Evolutionary conservation across 2,888 invertebrate genomes (phyloP).

Genomic region (Apamea crenata): DNA sequence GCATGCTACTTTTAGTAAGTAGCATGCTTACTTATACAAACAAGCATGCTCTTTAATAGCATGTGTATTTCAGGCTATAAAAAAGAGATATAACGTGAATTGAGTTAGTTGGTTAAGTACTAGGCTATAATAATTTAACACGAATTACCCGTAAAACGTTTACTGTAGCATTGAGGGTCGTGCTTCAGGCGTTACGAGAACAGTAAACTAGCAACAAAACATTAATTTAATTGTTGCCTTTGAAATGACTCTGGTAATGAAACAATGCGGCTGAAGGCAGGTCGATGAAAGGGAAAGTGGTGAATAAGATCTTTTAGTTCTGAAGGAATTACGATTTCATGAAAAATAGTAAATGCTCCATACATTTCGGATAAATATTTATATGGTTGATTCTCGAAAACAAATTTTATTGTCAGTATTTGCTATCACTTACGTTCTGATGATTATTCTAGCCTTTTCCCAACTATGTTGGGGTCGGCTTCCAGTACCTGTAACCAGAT

Average conservation of each 20-base stretch:
- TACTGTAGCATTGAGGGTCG: constrained; percentile 8
- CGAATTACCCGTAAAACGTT: constrained; percentile 14
- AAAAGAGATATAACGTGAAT: not conserved
- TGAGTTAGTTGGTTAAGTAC: not conserved
- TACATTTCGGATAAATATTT: not conserved
- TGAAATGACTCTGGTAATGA: not conserved
- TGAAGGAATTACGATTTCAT: not conserved
- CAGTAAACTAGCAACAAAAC: constrained; percentile 8
- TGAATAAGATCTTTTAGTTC: not conserved
- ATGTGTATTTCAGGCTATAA: not conserved
- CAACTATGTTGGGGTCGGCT: too few relatives aligned
- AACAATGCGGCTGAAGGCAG: constrained; percentile 15
- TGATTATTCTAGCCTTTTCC: too few relatives aligned
- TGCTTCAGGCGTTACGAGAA: constrained; percentile 5
- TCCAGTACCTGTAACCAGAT: too few relatives aligned
- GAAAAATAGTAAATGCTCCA: not conserved
- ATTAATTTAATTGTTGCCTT: constrained; percentile 21
- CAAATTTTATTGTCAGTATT: not conserved
- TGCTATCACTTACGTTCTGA: not conserved
- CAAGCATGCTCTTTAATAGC: not conserved
- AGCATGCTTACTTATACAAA: too few relatives aligned
- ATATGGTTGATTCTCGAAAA: not conserved
- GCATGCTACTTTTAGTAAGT: too few relatives aligned
- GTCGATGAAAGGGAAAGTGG: not conserved
- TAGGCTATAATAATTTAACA: not conserved